Evolutionary conservation across 1,140 invertebrate genomes (phyloP), one percentile per base, ranked within the genome.

Genomic region (Radopholus similis): DNA sequence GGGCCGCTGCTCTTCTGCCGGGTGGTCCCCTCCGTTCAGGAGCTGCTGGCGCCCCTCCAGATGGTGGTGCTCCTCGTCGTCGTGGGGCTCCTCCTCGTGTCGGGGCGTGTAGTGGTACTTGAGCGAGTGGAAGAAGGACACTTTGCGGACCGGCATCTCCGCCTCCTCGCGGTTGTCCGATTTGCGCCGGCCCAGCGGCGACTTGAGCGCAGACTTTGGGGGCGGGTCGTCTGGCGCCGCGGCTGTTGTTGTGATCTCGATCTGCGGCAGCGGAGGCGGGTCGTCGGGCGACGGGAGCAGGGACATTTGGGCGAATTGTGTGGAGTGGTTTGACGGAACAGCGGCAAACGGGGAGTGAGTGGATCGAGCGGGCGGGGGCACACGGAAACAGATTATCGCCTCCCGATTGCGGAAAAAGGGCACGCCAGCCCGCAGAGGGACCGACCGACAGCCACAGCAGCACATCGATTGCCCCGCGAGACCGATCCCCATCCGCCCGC

Each of bases 91-190:
- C 23, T 62, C 26, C 26, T 62, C 28, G n/a, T 21, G 26, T 26
- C 49, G 59, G 2, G 59, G 59, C 4, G 58, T 62, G 49, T 62
- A 62, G n/a, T 62, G 59, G 30, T 62, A 62, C 47, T 62, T 62
- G 28, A 62, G 34, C 18, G 34, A 40, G 21, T 62, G 59, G 21
- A 62, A 62, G 40, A 62, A 62, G 11, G 18, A 28, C 18, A 62
- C 59, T 47, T 30, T 51, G 21, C 40, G 9, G 4, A 4, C 9
- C 8, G n/a, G 30, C 40, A 11, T 62, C 40, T 28, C 32, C 57
- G 6, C 15, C 40, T 28, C 40, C 9, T 51, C 23, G 9, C n/a
- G n/a, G n/a, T 54, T 54, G 51, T 62, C 23, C 9, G 59, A 62
- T 23, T 62, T 62, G 40, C 59, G 40, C 30, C 59, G n/a, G 32